Conservation (phyloP, 2,113 vertebrate species). For the Calidris pugnax region DNA sequence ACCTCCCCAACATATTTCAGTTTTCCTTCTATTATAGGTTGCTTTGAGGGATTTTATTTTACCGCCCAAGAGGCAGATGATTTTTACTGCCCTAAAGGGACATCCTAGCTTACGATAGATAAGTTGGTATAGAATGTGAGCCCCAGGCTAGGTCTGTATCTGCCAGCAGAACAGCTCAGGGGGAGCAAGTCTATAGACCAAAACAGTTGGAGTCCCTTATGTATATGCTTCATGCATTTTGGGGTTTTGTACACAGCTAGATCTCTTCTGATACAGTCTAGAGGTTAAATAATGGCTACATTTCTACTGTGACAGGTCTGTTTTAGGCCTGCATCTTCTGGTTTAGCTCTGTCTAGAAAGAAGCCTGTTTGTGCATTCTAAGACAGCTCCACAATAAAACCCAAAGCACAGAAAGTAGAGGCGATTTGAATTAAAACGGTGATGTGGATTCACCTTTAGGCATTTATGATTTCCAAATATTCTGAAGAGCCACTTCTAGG, state of each 20-base stretch:
- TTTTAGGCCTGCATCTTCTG: background rate
- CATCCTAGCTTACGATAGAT: background rate
- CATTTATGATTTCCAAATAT: background rate
- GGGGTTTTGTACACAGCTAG: background rate
- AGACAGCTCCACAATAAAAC: background rate
- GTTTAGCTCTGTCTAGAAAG: background rate
- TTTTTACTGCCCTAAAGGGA: background rate
- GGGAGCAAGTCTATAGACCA: background rate
- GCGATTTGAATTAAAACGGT: background rate
- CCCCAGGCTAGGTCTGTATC: background rate
- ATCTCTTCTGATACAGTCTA: background rate
- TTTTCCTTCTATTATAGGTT: background rate
- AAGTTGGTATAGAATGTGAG: background rate
- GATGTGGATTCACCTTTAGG: background rate
- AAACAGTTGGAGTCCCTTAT: background rate
- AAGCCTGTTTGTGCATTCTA: background rate
- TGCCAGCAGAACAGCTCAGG: background rate
- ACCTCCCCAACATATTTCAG: background rate
- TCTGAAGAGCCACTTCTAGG: background rate
- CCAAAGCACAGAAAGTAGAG: background rate
- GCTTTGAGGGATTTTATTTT: background rate
- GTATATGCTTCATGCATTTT: background rate
- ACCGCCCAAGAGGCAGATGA: background rate
- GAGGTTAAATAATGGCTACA: background rate
- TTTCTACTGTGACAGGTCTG: background rate